These are phyloP conservation scores for Mellilla xanthometata DNA, from an alignment of 2,888 invertebrate genomes.

Conservation along the genomic window DNA sequence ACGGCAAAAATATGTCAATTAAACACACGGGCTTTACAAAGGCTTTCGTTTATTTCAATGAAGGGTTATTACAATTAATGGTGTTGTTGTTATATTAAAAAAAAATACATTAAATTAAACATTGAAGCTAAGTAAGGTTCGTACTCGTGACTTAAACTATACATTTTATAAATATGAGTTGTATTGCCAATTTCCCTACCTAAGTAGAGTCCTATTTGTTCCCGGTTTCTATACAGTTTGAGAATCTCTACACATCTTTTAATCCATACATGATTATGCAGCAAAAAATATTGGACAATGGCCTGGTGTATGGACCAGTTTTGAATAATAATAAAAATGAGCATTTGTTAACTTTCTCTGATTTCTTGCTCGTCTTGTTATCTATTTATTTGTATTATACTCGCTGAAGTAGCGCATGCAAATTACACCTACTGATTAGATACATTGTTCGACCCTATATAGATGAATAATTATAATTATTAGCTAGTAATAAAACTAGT, in stretches of 20 bases:
- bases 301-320: slow-evolving; percentile 64
- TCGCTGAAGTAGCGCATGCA: slow-evolving; percentile 43
- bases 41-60: no score
- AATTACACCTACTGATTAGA: slow-evolving; percentile 53
- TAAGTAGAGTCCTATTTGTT: no score
- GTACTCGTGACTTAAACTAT: no score
- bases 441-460: slow-evolving; percentile 48
- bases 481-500: slow-evolving; percentile 4
- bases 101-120: no score
- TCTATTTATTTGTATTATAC: slow-evolving; percentile 44
- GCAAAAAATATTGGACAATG: slow-evolving; percentile 58
- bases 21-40: no score
- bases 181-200: no score
- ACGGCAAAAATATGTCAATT: no score
- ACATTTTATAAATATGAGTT: no score
- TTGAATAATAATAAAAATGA: slow-evolving; percentile 59
- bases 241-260: slow-evolving; percentile 38
- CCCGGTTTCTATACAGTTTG: neutral
- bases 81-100: no score
- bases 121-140: no score
- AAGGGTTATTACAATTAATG: no score
- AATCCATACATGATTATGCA: slow-evolving; percentile 71
- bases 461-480: neutral
- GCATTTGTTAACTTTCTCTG: slow-evolving; percentile 66
- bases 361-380: slow-evolving; percentile 55